Evolutionary conservation across 2,113 vertebrate genomes (phyloP).

Genomic region (Pao palembangensis): DNA sequence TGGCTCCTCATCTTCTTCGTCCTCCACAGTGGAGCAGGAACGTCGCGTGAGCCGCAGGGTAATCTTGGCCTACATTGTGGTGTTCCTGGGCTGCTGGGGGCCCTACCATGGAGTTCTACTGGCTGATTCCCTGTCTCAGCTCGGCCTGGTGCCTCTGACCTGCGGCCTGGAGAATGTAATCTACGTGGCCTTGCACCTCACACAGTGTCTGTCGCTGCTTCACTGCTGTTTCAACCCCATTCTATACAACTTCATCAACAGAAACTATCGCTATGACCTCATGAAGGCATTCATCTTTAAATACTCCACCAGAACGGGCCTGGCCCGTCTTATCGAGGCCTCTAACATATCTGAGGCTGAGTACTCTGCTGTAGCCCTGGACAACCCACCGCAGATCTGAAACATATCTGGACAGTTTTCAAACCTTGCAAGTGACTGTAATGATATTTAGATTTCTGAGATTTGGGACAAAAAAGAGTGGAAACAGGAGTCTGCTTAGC

Average conservation of each 20-base stretch:
- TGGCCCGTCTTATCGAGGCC: slow-evolving; percentile 86
- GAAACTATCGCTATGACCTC: slow-evolving; percentile 92
- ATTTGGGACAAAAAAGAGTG: neutral
- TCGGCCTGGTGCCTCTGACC: slow-evolving; percentile 83
- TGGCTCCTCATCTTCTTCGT: slow-evolving; percentile 24
- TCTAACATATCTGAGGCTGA: slow-evolving; percentile 84
- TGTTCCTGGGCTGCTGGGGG: slow-evolving; percentile 91
- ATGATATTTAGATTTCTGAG: neutral
- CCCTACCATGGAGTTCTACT: slow-evolving; percentile 86
- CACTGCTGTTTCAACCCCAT: slow-evolving; percentile 96
- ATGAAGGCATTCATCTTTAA: slow-evolving; percentile 98
- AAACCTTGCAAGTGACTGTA: no score
- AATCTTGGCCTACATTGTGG: slow-evolving; percentile 88
- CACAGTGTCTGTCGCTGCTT: slow-evolving; percentile 89
- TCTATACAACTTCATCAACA: slow-evolving; percentile 90
- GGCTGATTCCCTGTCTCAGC: slow-evolving; percentile 81
- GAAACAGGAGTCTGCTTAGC: slow-evolving; percentile 13
- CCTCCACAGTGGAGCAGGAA: slow-evolving; percentile 73
- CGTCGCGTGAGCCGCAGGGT: slow-evolving; percentile 83
- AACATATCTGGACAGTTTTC: neutral
- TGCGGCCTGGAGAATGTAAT: slow-evolving; percentile 86
- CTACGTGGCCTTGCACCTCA: slow-evolving; percentile 84
- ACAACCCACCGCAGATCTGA: slow-evolving; percentile 73
- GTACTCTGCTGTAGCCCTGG: slow-evolving; percentile 85
- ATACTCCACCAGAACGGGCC: slow-evolving; percentile 89